Evolutionary conservation across 2,797 vertebrate genomes (phyloP).

Genomic region (Catharus ustulatus): DNA sequence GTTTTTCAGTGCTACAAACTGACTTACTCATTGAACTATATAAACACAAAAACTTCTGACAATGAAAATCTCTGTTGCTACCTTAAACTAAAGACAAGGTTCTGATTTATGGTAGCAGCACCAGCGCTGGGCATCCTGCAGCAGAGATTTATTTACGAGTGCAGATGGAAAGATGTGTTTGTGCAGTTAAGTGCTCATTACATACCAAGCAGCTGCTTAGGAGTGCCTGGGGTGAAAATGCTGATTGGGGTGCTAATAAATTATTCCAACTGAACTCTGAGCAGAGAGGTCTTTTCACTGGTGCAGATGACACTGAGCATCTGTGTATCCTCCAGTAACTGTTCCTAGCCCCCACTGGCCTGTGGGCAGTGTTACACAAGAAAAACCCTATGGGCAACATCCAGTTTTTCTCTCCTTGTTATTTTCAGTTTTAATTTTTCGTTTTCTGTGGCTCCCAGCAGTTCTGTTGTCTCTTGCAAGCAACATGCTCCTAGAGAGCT

Average conservation of each 20-base stretch:
- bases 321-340: not conserved
- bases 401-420: not conserved
- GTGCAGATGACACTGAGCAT: not conserved
- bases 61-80: not conserved
- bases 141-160: not conserved
- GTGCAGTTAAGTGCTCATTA: not conserved
- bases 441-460: not conserved
- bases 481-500: not conserved
- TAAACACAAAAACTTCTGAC: not conserved
- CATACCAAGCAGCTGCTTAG: not conserved
- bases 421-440: not conserved
- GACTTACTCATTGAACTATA: not conserved
- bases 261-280: not conserved
- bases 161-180: not conserved
- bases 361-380: not conserved
- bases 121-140: not conserved
- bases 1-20: not conserved
- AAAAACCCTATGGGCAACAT: not conserved
- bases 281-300: not conserved
- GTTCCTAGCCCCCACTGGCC: not conserved
- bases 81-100: not conserved
- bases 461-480: not conserved
- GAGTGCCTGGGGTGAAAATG: conserved; percentile 1
- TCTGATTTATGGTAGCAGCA: not conserved
- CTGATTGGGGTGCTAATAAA: not conserved